A percentile compares a stretch with the other conserved stretches of the same genome.
Conservation (phyloP, 2,797 vertebrate species). For the Dryobates pubescens region DNA sequence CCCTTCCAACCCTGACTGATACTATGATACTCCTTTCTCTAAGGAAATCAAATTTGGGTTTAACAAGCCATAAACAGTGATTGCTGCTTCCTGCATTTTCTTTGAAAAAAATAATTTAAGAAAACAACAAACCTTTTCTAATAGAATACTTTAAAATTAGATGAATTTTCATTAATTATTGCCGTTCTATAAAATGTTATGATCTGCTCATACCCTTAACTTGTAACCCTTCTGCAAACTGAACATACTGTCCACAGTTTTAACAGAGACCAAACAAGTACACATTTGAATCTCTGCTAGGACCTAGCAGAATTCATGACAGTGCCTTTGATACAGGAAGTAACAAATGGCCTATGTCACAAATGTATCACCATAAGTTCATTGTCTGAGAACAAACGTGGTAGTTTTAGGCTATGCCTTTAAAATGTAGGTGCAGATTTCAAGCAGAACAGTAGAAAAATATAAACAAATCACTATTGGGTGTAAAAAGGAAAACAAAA, state of each 20-base stretch:
- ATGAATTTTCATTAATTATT: not conserved
- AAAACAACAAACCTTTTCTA: not conserved
- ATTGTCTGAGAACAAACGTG: not conserved
- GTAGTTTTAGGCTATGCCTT: too few relatives aligned
- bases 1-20: too few relatives aligned
- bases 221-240: not conserved
- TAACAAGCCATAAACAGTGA: not conserved
- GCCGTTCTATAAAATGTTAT: not conserved
- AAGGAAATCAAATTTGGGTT: not conserved
- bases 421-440: too few relatives aligned
- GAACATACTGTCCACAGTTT: not conserved
- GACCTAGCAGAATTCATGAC: rapidly evolving
- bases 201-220: not conserved
- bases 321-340: not conserved
- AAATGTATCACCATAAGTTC: not conserved
- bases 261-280: not conserved
- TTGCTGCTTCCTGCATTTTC: not conserved
- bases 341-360: not conserved
- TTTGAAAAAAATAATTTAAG: not conserved
- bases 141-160: not conserved
- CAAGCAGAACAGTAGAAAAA: too few relatives aligned
- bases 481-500: too few relatives aligned
- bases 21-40: not conserved
- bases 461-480: too few relatives aligned
- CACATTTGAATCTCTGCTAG: not conserved